Evolutionary conservation across 2,888 invertebrate species (phyloP), one percentile per base, ranked within the genome.

Genomic region (Thera britannica): DNA sequence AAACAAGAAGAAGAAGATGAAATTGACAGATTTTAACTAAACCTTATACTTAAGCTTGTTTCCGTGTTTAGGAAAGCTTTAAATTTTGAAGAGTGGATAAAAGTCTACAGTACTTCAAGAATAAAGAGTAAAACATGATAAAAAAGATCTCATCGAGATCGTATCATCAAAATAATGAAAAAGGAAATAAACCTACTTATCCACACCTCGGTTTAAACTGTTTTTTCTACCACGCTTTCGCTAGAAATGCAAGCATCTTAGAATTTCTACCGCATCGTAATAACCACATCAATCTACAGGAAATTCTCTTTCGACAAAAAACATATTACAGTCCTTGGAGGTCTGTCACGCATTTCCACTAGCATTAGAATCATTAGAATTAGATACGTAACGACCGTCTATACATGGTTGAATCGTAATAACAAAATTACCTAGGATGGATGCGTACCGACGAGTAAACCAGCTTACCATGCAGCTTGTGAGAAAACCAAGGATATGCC

Each of bases 361-460:
- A 65, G 61, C 68, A 57, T 69, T 72, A 72, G 72, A 67, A 70
- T 72, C 68, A 57, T 69, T 72, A 72, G 72, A 67, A 70, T 72
- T 68, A 72, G 74, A 74, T 72, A 74, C 73, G 73, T 74, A 75
- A 69, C 71, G 70, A 72, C 70, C 67, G 65, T 67, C 70, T 61
- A 62, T 69, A 72, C 69, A 71, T 70, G 74, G 72, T 65, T 72
- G 64, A 58, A 69, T 71, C 71, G 48, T 68, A 80, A 83, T 85
- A 82, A 84, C 83, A 79, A 84, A 83, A 85, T 83, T 80, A 83
- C 79, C 65, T 74, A 72, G 38, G 9, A 38, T 38, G 23, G 23
- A 23, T 49, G 12, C 36, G 59, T 51, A 38, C 12, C 7, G 23
- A 51, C 51, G 55, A 36, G 36, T 5, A 11, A 34, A 5, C 35